Conservation (phyloP, 2,888 invertebrate genomes). For the Oegoconia quadripuncta region DNA sequence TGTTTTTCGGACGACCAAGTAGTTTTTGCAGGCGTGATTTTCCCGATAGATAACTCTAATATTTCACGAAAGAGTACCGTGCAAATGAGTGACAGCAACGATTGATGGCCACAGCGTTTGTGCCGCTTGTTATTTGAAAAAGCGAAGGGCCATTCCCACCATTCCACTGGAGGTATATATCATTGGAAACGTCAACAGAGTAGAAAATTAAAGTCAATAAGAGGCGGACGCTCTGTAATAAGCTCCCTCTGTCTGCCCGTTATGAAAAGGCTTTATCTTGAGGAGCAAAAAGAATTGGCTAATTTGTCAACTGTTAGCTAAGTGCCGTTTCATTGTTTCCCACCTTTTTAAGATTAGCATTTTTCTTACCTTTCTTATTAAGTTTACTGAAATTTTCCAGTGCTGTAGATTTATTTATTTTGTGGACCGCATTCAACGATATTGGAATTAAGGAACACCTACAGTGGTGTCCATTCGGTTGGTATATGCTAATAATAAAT, state of each 20-base stretch:
- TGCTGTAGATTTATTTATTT: conserved; percentile 3
- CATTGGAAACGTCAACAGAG: conserved; percentile 73
- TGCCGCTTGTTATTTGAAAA: conserved; percentile 75
- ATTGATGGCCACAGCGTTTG: conserved; percentile 75
- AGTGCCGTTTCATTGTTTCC: conserved; percentile 63
- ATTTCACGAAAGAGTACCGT: conserved; percentile 63
- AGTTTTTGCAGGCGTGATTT: conserved; percentile 69
- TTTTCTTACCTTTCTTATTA: conserved; percentile 39
- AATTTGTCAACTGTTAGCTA: conserved; percentile 69
- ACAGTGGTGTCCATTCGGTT: conserved; percentile 1
- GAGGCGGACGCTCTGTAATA: conserved; percentile 57
- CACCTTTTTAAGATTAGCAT: conserved; percentile 41
- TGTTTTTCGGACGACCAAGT: conserved; percentile 51
- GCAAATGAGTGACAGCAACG: conserved; percentile 69
- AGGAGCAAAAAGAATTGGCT: conserved; percentile 58
- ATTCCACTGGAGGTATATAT: conserved; percentile 66
- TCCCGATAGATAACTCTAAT: conserved; percentile 68
- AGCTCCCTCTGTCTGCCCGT: conserved; percentile 49
- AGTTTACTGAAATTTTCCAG: conserved; percentile 33
- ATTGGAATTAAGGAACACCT: neutral
- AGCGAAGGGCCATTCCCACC: conserved; percentile 70
- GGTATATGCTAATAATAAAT: too few relatives aligned
- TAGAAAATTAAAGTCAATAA: conserved; percentile 78
- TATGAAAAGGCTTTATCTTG: conserved; percentile 60
- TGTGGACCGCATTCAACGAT: neutral